Conservation (phyloP, 2,797 vertebrate species). For the Muraenolepis orangiensis region DNA sequence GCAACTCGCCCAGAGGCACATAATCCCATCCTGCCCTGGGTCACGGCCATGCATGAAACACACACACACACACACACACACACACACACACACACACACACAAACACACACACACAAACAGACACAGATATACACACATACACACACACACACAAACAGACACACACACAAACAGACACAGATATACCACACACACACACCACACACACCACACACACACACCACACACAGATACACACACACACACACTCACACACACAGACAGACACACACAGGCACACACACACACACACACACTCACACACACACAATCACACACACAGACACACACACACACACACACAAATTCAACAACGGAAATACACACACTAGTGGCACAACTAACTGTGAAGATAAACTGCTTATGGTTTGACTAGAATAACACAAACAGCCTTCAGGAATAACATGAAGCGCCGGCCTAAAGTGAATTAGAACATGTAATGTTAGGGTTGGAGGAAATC, state of each 20-base stretch:
- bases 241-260: too few species aligned
- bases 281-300: neutral
- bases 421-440: constrained; percentile 59
- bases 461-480: constrained; percentile 65
- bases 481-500: constrained; percentile 48
- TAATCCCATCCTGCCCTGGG: constrained; percentile 68
- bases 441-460: constrained; percentile 54
- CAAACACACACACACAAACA: neutral
- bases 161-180: neutral
- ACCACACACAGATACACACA: too few species aligned
- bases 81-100: too few species aligned
- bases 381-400: constrained; percentile 67
- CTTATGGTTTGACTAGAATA: constrained; percentile 57
- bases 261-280: neutral
- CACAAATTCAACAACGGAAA: neutral
- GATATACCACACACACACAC: neutral
- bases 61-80: neutral
- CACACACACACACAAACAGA: constrained; percentile 1
- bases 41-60: constrained; percentile 47
- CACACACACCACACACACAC: neutral
- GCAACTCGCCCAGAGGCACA: constrained; percentile 61
- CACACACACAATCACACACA: constrained; percentile 1
- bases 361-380: constrained; percentile 32
- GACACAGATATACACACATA: neutral
- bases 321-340: neutral